Conservation (phyloP, 2,797 vertebrate genomes). For the Podarcis lilfordi region DNA sequence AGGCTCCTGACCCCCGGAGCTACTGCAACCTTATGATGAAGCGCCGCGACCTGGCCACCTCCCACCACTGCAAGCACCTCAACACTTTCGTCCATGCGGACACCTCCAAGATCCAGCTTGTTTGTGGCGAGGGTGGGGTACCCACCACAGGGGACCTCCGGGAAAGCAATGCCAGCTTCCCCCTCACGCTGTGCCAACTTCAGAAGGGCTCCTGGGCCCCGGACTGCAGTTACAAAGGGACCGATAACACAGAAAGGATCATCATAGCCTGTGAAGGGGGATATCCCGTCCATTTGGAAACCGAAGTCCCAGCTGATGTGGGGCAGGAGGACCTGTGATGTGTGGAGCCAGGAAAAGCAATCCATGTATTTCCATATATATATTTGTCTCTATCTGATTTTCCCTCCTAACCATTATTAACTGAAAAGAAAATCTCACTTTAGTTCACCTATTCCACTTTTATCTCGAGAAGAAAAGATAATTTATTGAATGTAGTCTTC, state of each 20-base stretch:
- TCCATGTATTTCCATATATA: background rate
- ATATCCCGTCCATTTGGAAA: conserved; percentile 59
- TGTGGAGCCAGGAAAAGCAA: background rate
- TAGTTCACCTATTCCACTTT: background rate
- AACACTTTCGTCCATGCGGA: conserved; percentile 68
- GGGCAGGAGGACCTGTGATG: background rate
- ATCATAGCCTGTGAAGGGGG: conserved; percentile 55
- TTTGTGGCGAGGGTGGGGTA: conserved; percentile 41
- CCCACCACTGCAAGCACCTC: conserved; percentile 41
- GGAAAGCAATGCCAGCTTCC: conserved; percentile 46
- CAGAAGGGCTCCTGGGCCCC: conserved; percentile 42
- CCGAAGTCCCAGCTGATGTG: background rate
- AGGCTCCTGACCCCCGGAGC: background rate
- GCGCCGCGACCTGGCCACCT: conserved; percentile 51
- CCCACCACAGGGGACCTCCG: conserved; percentile 63
- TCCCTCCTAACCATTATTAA: background rate
- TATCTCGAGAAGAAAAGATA: background rate
- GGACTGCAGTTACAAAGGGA: conserved; percentile 58
- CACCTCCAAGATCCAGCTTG: conserved; percentile 45
- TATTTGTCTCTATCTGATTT: background rate
- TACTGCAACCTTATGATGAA: conserved; percentile 69
- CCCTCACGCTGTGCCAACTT: conserved; percentile 60
- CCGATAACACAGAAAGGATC: background rate
- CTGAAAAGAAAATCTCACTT: background rate
- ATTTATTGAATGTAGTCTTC: background rate